Percentiles rank a stretch among this genome's conserved stretches.
Evolutionary conservation across 2,113 vertebrate genomes (phyloP).

Genomic region (Toxostoma redivivum): DNA sequence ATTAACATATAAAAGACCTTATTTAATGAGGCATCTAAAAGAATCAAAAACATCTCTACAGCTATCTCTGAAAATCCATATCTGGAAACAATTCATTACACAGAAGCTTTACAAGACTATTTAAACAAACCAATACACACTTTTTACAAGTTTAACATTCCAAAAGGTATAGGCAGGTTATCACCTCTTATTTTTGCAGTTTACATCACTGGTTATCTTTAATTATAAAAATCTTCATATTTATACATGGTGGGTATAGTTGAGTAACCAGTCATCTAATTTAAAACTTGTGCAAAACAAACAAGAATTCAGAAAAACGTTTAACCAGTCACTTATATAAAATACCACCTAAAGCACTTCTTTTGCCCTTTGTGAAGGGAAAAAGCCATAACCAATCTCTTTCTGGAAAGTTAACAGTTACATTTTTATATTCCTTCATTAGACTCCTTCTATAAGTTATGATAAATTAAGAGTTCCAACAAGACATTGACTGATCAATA

Average conservation of each 20-base stretch:
- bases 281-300: constrained; percentile 79
- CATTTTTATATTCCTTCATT: constrained; percentile 75
- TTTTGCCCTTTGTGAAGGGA: constrained; percentile 23
- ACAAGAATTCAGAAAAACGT: constrained; percentile 71
- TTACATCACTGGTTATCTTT: constrained; percentile 57
- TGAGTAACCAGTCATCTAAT: constrained; percentile 68
- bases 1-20: constrained; percentile 82
- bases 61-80: constrained; percentile 70
- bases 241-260: constrained; percentile 51
- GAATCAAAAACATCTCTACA: constrained; percentile 76
- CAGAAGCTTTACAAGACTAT: constrained; percentile 80
- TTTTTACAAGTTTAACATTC: constrained; percentile 80
- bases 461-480: constrained; percentile 74
- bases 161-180: constrained; percentile 57
- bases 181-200: constrained; percentile 51
- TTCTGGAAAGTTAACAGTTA: constrained; percentile 32
- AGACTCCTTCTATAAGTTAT: constrained; percentile 75
- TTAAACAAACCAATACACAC: constrained; percentile 78
- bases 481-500: constrained; percentile 47
- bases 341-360: constrained; percentile 54
- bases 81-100: constrained; percentile 76
- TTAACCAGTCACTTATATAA: constrained; percentile 65
- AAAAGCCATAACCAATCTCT: constrained; percentile 33
- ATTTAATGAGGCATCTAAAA: constrained; percentile 78
- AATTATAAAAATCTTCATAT: constrained; percentile 68